Percentiles rank a stretch among this genome's conserved stretches.
Conservation (phyloP, 2,797 vertebrate species). For the Synaphobranchus kaupii region DNA sequence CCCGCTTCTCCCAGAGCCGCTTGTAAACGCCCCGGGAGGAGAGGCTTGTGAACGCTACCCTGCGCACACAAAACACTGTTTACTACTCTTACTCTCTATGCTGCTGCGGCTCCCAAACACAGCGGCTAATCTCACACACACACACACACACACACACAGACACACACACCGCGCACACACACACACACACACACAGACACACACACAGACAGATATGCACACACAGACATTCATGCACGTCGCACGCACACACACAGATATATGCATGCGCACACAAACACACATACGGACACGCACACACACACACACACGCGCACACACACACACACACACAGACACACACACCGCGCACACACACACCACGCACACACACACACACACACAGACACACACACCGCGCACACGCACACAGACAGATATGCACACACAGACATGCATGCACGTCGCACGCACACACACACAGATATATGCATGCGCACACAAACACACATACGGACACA, state of each 20-base stretch:
- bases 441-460: too few relatives aligned
- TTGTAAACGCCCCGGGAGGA: slow-evolving; percentile 15
- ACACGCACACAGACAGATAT: too few relatives aligned
- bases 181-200: not conserved
- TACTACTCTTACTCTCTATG: too few relatives aligned
- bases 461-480: too few relatives aligned
- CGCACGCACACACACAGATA: too few relatives aligned
- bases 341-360: too few relatives aligned
- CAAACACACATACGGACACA: too few relatives aligned
- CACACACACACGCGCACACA: not conserved
- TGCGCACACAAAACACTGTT: too few relatives aligned
- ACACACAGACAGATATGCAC: too few relatives aligned
- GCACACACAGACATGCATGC: too few relatives aligned
- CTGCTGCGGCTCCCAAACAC: slow-evolving; percentile 40
- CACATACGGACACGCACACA: not conserved
- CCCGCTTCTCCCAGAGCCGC: slow-evolving; percentile 11
- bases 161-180: not conserved
- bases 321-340: not conserved
- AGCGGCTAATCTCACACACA: slow-evolving; percentile 21
- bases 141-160: not conserved
- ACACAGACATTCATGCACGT: too few relatives aligned
- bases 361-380: not conserved
- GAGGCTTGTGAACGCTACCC: not conserved
- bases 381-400: not conserved
- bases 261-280: too few relatives aligned